Evolutionary conservation across 2,888 invertebrate species (phyloP), one percentile per base, ranked within the genome.

Genomic region (Hylaea fasciaria): DNA sequence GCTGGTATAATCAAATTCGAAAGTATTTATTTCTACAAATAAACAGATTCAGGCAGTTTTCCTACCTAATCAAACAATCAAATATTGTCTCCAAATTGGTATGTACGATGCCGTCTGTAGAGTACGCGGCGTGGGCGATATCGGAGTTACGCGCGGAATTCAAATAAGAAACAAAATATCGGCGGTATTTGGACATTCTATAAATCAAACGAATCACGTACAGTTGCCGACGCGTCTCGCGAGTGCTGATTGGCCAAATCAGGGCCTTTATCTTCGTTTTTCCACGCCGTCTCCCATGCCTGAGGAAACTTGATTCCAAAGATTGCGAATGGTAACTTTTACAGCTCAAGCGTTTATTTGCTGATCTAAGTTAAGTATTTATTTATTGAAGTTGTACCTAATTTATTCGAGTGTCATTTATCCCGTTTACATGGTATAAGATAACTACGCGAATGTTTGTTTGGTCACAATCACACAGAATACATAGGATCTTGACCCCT

Each of bases 221-320:
- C 49, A 62, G 44, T 47, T 14, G 13, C 46, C 50, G 50, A 50
- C 43, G 51, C 40, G 48, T 43, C 43, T 52, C 39, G 48, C 28
- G 32, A 48, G 39, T 17, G 28, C 45, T 62, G 61, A 62, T 62
- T 62, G 61, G 56, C 56, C 45, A 62, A 62, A 62, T 53, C 56
- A 62, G 56, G 39, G 50, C n/a, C 50, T 55, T 55, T 61, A 48
- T 60, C 41, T 50, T 41, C 46, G 50, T 37, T 47, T 60, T 45
- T 39, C 50, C 35, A 14, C 35, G 12, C 43, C 16, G 28, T 16
- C 41, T 17, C 16, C 22, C 32, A 44, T 49, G 35, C 46, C 47
- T 14, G 41, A 52, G 29, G 57, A 52, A 52, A 51, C 35, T 46
- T 52, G 22, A 57, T 52, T 51, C 40, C 16, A 40, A 22, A 41